Conservation (phyloP, 2,113 vertebrate species). For the Phrynocephalus versicolor region DNA sequence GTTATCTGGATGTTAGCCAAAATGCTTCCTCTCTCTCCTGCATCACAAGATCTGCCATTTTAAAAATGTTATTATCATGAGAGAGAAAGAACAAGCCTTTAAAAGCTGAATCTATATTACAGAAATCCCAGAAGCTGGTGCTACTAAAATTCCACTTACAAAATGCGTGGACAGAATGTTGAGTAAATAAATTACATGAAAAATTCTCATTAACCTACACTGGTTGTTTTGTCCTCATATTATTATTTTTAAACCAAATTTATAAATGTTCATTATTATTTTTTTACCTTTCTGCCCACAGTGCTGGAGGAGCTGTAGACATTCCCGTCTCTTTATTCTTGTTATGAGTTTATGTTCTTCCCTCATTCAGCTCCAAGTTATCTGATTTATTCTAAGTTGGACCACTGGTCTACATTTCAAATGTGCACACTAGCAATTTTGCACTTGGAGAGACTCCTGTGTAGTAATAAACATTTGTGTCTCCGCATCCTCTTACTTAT, state of each 20-base stretch:
- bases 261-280: background rate
- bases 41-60: conserved; percentile 29
- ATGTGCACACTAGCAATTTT: too few relatives aligned
- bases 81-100: conserved; percentile 41
- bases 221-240: too few relatives aligned
- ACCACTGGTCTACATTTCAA: background rate
- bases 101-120: conserved; percentile 31
- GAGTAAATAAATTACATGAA: background rate
- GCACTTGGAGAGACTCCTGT: too few relatives aligned
- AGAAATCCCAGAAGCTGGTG: conserved; percentile 45
- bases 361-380: background rate
- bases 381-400: background rate
- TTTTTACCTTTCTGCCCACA: background rate
- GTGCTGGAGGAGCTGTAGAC: background rate
- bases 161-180: background rate
- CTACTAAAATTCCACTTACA: background rate
- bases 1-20: conserved; percentile 49
- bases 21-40: conserved; percentile 8
- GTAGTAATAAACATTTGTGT: background rate
- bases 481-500: background rate
- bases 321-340: background rate
- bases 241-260: too few relatives aligned
- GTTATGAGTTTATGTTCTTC: background rate
- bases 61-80: background rate
- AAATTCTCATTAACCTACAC: background rate